These are phyloP conservation scores for Callocephalon fimbriatum DNA, from an alignment of 2,113 vertebrate genomes.

Conservation along the genomic window DNA sequence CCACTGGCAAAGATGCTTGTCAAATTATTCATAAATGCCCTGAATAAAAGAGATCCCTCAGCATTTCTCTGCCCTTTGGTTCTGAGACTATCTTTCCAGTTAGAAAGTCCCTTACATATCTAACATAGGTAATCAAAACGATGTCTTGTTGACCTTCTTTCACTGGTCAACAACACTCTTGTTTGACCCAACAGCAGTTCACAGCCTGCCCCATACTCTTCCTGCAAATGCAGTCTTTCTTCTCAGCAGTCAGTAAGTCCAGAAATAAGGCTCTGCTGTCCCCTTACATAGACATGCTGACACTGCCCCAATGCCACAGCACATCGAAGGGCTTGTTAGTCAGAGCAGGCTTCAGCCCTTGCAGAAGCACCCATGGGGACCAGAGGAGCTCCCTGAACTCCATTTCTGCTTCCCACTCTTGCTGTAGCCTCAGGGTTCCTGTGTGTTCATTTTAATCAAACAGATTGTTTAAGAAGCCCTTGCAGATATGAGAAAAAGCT, in stretches of 20 bases:
- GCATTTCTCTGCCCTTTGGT: background rate
- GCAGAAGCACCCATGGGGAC: background rate
- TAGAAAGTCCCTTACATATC: background rate
- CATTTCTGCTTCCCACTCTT: background rate
- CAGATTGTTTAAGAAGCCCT: background rate
- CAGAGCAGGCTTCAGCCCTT: background rate
- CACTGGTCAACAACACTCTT: background rate
- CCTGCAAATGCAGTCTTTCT: background rate
- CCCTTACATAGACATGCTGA: background rate
- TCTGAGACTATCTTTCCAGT: background rate
- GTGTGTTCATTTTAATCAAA: background rate
- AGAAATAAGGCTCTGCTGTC: background rate
- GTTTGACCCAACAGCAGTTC: background rate
- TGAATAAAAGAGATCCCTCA: background rate
- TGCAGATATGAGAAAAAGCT: background rate
- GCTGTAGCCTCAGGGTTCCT: background rate
- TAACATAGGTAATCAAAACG: background rate
- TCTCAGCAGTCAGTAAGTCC: background rate
- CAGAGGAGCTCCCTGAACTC: background rate
- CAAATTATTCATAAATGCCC: background rate
- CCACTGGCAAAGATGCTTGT: background rate
- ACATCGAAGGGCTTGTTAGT: background rate
- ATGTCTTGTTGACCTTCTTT: background rate
- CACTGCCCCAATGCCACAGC: background rate
- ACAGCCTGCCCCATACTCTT: background rate